phyloP scores from a whole-genome alignment of 2,113 vertebrate species.

The Cricetomys ansorgei region DNA sequence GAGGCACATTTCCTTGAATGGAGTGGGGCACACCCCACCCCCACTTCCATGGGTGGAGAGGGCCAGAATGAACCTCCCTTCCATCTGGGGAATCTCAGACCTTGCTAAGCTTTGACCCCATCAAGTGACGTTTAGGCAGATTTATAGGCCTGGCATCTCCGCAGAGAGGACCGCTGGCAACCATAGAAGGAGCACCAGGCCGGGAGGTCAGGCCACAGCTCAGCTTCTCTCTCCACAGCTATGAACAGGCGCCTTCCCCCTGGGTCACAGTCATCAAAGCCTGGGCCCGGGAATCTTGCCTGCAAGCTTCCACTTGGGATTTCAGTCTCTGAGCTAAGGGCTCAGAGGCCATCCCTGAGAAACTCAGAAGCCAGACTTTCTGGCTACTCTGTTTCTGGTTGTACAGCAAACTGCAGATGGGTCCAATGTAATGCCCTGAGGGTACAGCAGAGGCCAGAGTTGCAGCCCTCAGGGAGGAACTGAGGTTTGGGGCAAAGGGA shows the following conservation, averaged over 20 bases:
- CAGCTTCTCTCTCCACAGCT: neutral
- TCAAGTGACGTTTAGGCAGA: neutral
- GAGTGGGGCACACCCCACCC: slow-evolving; percentile 46
- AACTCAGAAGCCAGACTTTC: neutral
- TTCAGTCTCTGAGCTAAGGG: neutral
- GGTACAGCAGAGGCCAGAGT: neutral
- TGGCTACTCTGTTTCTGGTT: neutral
- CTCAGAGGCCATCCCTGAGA: neutral
- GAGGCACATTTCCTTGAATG: slow-evolving; percentile 75
- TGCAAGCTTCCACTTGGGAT: neutral
- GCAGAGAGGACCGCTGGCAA: neutral
- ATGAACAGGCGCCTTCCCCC: neutral
- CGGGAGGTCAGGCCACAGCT: neutral
- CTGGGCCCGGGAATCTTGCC: neutral
- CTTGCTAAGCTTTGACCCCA: neutral
- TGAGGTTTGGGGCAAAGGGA: slow-evolving; percentile 38
- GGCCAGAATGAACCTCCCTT: neutral
- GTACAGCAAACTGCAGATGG: neutral
- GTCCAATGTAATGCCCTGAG: neutral
- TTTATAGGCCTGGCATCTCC: slow-evolving; percentile 8
- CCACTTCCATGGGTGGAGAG: neutral
- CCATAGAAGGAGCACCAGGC: neutral
- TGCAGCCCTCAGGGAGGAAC: neutral
- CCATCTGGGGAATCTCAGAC: slow-evolving; percentile 37
- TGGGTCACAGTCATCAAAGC: neutral